Base-by-base conservation (phyloP, 2,888 invertebrate genomes). In the Chrysina gloriosa region DNA sequence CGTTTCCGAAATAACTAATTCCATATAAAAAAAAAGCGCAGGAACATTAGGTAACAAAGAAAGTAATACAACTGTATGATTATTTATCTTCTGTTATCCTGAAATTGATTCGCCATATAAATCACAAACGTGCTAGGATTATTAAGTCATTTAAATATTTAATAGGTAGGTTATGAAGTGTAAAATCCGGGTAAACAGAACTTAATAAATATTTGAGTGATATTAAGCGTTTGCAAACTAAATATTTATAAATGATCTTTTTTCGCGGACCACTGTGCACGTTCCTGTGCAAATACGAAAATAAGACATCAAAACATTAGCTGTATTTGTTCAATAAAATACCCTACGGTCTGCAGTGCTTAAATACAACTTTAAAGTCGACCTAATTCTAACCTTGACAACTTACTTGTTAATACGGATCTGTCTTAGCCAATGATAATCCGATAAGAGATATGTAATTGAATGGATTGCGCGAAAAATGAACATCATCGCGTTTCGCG, bases 201-300 rank as follows among this genome's bases (percentile, higher is more conserved):
- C 16, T 45, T 9, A 45, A 45, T 45, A 45, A 45, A 45, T 45
- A 45, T 45, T 45, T 45, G 45, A 45, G 6, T 2, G n/a, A n/a
- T n/a, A n/a, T n/a, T n/a, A n/a, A n/a, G n/a, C n/a, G n/a, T n/a
- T n/a, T n/a, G n/a, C n/a, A n/a, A n/a, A n/a, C n/a, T n/a, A n/a
- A n/a, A n/a, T n/a, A n/a, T n/a, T n/a, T n/a, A n/a, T n/a, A n/a
- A n/a, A n/a, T n/a, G n/a, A n/a, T n/a, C n/a, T n/a, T n/a, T n/a
- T n/a, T n/a, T n/a, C n/a, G n/a, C n/a, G 19, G 9, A 45, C 21
- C 19, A 19, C 7, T 31, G n/a, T 9, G 3, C 1, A n/a, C n/a
- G 4, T 45, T 45, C 3, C 19, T 6, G 3, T 21, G 19, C 2
- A 19, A 45, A 45, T 16, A 19, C 19, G 21, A 42, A 45, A 45